Conservation (phyloP, 1,140 invertebrate genomes). For the Himalopsyche phryganea region DNA sequence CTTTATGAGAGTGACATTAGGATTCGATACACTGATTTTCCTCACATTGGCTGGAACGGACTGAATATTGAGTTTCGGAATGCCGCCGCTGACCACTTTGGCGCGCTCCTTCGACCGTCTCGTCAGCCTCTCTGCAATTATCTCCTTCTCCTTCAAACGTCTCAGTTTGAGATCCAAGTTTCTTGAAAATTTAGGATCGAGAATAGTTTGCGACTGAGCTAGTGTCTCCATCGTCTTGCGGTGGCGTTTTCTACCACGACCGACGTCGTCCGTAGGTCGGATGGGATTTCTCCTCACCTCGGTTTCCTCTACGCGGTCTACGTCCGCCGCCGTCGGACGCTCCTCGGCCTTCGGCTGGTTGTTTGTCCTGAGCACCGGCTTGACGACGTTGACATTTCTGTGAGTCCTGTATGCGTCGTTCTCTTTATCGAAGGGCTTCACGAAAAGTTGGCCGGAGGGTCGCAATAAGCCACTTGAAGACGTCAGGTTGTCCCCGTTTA, state of each 20-base stretch:
- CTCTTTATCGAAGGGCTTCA: slow-evolving; percentile 4
- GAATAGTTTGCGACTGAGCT: slow-evolving; percentile 38
- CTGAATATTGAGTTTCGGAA: slow-evolving; percentile 37
- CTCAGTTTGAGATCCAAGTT: slow-evolving; percentile 62
- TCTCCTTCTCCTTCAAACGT: slow-evolving; percentile 57
- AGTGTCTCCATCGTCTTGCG: slow-evolving; percentile 35
- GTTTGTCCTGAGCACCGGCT: slow-evolving; percentile 38
- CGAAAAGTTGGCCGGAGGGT: slow-evolving; percentile 7
- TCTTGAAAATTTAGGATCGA: slow-evolving; percentile 58
- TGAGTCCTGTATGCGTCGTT: slow-evolving; percentile 1
- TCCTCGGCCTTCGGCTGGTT: slow-evolving; percentile 22
- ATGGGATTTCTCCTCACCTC: slow-evolving; percentile 24
- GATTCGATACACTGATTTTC: slow-evolving; percentile 39
- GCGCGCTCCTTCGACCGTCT: slow-evolving; percentile 38
- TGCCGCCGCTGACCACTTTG: slow-evolving; percentile 35
- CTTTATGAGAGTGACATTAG: slow-evolving; percentile 29
- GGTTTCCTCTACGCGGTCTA: slow-evolving; percentile 35
- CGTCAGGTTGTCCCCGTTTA: slow-evolving; percentile 45
- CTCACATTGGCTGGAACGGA: slow-evolving; percentile 34
- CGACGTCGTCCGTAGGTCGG: slow-evolving; percentile 2
- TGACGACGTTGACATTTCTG: slow-evolving; percentile 38
- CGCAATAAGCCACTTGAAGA: slow-evolving; percentile 22
- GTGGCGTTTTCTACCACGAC: slow-evolving; percentile 33
- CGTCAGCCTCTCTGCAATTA: slow-evolving; percentile 42
- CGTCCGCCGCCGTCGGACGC: neutral